Conservation (phyloP, 2,888 invertebrate genomes). For the Aquatica leii region DNA sequence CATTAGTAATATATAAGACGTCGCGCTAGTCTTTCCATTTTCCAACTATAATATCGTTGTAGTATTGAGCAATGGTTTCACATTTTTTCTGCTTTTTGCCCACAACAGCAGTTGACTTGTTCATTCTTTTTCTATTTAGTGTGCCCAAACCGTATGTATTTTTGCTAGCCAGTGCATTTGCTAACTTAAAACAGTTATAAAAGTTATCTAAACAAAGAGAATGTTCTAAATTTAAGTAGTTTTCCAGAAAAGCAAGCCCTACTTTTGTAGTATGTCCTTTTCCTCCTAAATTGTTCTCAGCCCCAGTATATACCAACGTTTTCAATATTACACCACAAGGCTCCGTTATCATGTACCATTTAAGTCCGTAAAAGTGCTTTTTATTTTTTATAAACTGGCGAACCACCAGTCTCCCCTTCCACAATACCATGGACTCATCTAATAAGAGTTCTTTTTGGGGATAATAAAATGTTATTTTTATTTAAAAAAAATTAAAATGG, state of each 20-base stretch:
- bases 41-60: neutral
- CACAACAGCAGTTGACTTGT: neutral
- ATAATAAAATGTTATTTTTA: conserved; percentile 42
- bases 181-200: conserved; percentile 48
- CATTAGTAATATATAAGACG: neutral
- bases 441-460: conserved; percentile 49
- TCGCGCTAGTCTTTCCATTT: neutral
- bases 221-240: conserved; percentile 47
- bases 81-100: neutral
- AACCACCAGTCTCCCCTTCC: conserved; percentile 48
- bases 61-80: neutral
- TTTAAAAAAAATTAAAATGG: conserved; percentile 10
- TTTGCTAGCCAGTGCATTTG: conserved; percentile 1
- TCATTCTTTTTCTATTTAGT: no score
- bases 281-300: conserved; percentile 18
- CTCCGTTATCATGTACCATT: conserved; percentile 51
- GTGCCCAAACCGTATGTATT: neutral
- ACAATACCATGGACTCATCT: conserved; percentile 52
- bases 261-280: conserved; percentile 45
- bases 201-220: conserved; percentile 51
- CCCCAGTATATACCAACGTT: conserved; percentile 12
- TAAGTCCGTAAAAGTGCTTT: conserved; percentile 50
- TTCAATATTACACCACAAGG: conserved; percentile 18
- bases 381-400: conserved; percentile 50
- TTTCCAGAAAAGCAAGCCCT: conserved; percentile 48